phyloP scores from a whole-genome alignment of 1,140 invertebrate species.

The Drosophila subobscura region DNA sequence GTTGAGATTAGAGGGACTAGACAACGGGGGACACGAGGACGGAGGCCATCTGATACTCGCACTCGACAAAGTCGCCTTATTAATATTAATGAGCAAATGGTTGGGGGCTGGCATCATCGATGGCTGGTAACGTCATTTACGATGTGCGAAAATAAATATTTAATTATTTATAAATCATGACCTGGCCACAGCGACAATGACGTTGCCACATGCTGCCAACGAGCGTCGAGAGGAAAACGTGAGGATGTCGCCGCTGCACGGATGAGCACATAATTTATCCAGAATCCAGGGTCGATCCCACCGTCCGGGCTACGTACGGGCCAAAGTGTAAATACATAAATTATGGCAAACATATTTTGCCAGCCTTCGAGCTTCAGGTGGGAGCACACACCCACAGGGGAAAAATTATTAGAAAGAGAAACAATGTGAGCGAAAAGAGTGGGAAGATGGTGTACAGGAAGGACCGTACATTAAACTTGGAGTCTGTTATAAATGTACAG shows the following conservation, averaged over 20 bases:
- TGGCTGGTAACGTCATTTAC: conserved; percentile 64
- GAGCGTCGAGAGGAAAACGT: conserved; percentile 25
- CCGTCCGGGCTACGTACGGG: background rate
- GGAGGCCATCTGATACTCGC: conserved; percentile 32
- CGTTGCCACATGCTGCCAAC: conserved; percentile 3
- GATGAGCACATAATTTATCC: conserved; percentile 32
- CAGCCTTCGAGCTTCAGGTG: conserved; percentile 1
- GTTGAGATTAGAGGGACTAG: conserved; percentile 56
- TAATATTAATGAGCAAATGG: conserved; percentile 78
- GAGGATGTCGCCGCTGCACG: conserved; percentile 11
- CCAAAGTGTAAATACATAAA: conserved; percentile 41
- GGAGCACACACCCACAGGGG: conserved; percentile 1
- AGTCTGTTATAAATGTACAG: too few species aligned
- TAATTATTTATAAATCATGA: conserved; percentile 82
- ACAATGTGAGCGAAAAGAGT: conserved; percentile 5
- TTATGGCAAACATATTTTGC: conserved; percentile 42
- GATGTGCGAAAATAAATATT: conserved; percentile 80
- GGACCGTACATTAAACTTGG: too few species aligned
- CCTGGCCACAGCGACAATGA: conserved; percentile 41
- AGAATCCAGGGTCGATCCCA: conserved; percentile 9
- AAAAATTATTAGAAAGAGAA: too few species aligned
- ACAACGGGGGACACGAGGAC: background rate
- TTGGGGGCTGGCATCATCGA: conserved; percentile 42
- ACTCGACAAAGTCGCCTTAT: conserved; percentile 53
- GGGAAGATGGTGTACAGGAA: too few species aligned